Evolutionary conservation across 2,797 vertebrate species (phyloP).

Genomic region (Erethizon dorsatum): DNA sequence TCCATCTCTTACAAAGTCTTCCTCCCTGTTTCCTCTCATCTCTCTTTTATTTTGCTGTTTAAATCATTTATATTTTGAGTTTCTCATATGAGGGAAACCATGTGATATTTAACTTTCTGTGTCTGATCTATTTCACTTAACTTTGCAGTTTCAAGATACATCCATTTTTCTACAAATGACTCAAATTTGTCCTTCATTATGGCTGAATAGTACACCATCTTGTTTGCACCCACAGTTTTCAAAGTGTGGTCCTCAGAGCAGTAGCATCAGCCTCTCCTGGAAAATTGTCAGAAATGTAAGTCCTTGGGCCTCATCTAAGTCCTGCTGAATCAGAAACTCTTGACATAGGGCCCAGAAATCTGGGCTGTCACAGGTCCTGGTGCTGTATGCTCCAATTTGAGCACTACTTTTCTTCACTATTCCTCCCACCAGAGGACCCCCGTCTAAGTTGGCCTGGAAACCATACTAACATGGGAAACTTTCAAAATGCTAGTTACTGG

Average conservation of each 20-base stretch:
- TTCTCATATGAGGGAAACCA: neutral
- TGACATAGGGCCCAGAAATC: neutral
- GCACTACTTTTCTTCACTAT: neutral
- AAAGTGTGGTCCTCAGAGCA: neutral
- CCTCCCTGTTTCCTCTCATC: neutral
- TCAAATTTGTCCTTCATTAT: neutral
- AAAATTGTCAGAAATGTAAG: slow-evolving; percentile 47
- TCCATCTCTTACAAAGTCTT: neutral
- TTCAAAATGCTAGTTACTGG: neutral
- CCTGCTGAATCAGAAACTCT: slow-evolving; percentile 26
- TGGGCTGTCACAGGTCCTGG: neutral
- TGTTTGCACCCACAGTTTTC: neutral
- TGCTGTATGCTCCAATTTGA: neutral
- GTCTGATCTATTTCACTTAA: neutral
- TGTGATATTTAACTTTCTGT: neutral
- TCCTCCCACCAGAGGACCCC: neutral
- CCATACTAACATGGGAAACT: neutral
- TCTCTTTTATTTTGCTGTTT: neutral
- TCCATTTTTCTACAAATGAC: neutral
- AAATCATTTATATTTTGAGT: neutral
- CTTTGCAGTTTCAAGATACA: neutral
- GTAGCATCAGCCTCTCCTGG: neutral
- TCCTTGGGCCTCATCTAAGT: neutral
- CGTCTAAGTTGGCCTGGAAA: neutral
- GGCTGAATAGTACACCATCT: neutral